Base-by-base conservation (phyloP, 2,797 vertebrate genomes). In the Chiroxiphia lanceolata region DNA sequence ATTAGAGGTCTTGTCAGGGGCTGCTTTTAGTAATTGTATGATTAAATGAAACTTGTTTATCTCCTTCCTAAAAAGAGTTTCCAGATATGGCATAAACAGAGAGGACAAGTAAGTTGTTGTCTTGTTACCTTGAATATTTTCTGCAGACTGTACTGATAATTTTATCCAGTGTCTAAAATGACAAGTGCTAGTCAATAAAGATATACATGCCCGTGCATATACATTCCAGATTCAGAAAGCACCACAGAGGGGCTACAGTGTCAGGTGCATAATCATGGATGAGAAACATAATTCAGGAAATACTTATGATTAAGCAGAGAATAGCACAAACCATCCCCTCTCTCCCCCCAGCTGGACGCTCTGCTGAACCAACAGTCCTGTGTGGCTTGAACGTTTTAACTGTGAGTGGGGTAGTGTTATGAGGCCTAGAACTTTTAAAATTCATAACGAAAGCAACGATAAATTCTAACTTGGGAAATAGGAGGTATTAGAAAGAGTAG, bases 1-100 rank as follows among this genome's bases (percentile, higher is more conserved):
- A 85, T 76, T 61, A 44, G 64, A 92, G 47, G 31, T 81, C 44
- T 90, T 87, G 86, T 81, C 65, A 61, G 72, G 59, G 42, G 33
- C 79, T 65, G 22, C 36, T 70, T 88, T 94, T 76, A 79, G 60
- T 89, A 93, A 87, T 90, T 96, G 92, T 59, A n/a, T 82, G 75
- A 69, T 84, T 56, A 94, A 95, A 95, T 94, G 29, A 79, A 83
- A 54, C 64, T 82, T 95, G 87, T 95, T 61, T 85, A 68, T 97
- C 72, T 23, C 13, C 33, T 94, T 93, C 74, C 84, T 68, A 59
- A 94, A 93, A 27, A 70, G 40, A 77, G 25, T 93, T 97, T 95
- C 38, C 50, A 69, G 42, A 40, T 94, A 53, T 45, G 75, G 59
- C 53, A 11, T 22, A 67, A 94, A 68, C 14, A 83, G 27, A 23